Percentiles rank a stretch among this genome's conserved stretches.
phyloP scores from a whole-genome alignment of 2,797 vertebrate species.

The Sternotherus odoratus region DNA sequence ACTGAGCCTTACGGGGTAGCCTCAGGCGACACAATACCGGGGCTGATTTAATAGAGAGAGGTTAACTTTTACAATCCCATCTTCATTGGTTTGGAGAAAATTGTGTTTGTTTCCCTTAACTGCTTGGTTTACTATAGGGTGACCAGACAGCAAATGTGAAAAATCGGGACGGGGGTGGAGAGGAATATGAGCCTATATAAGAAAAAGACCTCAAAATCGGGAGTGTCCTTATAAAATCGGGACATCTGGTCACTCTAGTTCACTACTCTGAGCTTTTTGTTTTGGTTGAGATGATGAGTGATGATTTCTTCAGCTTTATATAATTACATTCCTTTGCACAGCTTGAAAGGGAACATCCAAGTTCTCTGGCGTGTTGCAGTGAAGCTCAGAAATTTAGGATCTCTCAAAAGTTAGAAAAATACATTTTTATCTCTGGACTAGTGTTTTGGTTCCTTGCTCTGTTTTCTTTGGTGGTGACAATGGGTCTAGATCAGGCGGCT shows the following conservation, averaged over 20 bases:
- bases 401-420: rapidly evolving
- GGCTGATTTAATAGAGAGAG: background rate
- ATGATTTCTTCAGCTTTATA: background rate
- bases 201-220: no score
- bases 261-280: background rate
- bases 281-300: background rate
- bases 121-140: background rate
- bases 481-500: slow-evolving; percentile 45
- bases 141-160: no score
- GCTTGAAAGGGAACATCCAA: background rate
- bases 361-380: background rate
- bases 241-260: no score
- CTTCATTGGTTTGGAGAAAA: background rate
- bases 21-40: background rate
- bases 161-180: no score
- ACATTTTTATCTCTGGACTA: background rate
- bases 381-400: background rate
- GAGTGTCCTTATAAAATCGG: no score
- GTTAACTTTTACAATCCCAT: background rate
- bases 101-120: background rate
- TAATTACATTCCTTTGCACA: background rate
- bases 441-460: background rate
- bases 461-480: slow-evolving; percentile 20
- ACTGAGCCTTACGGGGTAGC: background rate
- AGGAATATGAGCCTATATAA: no score